Conservation (phyloP, 1,140 invertebrate species). For the Drosophila bipectinata region DNA sequence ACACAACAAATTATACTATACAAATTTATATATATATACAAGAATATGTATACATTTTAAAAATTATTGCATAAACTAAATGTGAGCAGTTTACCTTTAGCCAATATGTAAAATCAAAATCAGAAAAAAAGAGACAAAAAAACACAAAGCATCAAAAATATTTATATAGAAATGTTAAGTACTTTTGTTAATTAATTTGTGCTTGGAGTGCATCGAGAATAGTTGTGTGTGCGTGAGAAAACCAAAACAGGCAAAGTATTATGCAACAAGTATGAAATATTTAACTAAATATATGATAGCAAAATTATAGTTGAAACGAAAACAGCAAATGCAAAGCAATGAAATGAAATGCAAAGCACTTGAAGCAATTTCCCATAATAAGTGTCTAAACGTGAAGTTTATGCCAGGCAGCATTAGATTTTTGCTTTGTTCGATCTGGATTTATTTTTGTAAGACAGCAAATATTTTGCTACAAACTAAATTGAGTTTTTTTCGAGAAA, state of each 20-base stretch:
- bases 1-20: conserved; percentile 49
- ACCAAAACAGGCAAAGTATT: conserved; percentile 70
- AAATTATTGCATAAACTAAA: conserved; percentile 31
- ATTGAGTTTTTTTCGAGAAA: conserved; percentile 35
- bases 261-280: conserved; percentile 61
- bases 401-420: conserved; percentile 1
- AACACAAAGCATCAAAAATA: conserved; percentile 25
- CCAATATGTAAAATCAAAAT: conserved; percentile 47
- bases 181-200: conserved; percentile 63
- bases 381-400: conserved; percentile 41
- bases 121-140: conserved; percentile 29
- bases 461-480: conserved; percentile 43
- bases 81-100: conserved; percentile 71
- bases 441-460: conserved; percentile 24
- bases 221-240: conserved; percentile 32
- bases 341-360: conserved; percentile 48
- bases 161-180: conserved; percentile 34
- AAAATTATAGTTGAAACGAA: conserved; percentile 65
- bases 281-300: conserved; percentile 60
- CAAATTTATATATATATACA: conserved; percentile 50
- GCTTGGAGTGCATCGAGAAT: conserved; percentile 46
- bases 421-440: conserved; percentile 14
- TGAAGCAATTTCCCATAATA: conserved; percentile 51
- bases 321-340: conserved; percentile 51
- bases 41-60: conserved; percentile 50